A percentile compares a stretch with the other conserved stretches of the same genome.
These are phyloP conservation scores for Salmo trutta DNA, from an alignment of 2,797 vertebrate species.

Conservation along the genomic window DNA sequence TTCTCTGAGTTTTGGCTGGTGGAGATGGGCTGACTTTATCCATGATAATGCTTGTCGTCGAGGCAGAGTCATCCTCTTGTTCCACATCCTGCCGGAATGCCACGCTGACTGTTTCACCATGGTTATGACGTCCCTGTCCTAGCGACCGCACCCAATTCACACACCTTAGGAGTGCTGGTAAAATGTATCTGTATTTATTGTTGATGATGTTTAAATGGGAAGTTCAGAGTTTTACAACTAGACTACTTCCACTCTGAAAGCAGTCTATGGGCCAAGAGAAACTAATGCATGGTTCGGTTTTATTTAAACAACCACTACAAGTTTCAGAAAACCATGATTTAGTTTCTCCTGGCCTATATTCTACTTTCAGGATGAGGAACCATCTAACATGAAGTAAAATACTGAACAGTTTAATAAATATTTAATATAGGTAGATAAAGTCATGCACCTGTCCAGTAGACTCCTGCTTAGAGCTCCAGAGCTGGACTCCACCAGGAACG, in stretches of 20 bases:
- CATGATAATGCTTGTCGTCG: neutral
- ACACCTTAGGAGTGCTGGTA: conserved; percentile 42
- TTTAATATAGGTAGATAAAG: neutral
- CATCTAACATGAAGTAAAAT: neutral
- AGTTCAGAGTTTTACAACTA: no score
- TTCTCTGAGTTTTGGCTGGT: conserved; percentile 61
- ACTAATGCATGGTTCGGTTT: neutral
- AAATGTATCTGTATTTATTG: no score
- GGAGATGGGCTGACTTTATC: conserved; percentile 20
- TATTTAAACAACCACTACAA: neutral
- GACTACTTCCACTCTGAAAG: no score
- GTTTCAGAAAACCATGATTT: neutral
- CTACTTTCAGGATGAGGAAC: neutral
- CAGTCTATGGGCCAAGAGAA: neutral
- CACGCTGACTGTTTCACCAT: conserved; percentile 23
- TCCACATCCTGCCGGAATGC: conserved; percentile 13
- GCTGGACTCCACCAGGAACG: conserved; percentile 71
- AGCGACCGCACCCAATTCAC: conserved; percentile 23
- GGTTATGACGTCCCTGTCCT: neutral
- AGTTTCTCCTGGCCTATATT: neutral
- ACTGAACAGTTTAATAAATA: no score
- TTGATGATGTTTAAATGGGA: no score
- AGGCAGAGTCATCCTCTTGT: conserved; percentile 1
- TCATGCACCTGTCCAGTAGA: conserved; percentile 59
- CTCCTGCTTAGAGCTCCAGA: conserved; percentile 66